Conservation (phyloP, 2,797 vertebrate species). For the Epinephelus malabaricus region DNA sequence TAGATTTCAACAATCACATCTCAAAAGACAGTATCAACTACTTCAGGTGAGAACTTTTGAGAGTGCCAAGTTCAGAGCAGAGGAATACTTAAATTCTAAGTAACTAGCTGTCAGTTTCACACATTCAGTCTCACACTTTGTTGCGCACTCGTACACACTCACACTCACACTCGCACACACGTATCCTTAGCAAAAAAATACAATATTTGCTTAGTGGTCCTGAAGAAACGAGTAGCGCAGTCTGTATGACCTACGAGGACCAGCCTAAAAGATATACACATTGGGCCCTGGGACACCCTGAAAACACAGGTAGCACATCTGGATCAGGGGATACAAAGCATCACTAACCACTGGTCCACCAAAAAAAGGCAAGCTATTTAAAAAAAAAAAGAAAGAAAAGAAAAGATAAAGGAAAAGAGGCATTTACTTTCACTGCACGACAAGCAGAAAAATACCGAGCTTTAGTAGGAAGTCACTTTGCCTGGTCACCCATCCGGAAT, state of each 20-base stretch:
- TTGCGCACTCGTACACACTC: conserved; percentile 24
- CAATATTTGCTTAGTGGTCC: conserved; percentile 82
- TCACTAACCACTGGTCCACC: conserved; percentile 82
- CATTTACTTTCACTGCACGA: conserved; percentile 83
- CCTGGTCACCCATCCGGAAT: conserved; percentile 69
- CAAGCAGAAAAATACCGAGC: conserved; percentile 80
- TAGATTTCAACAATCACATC: conserved; percentile 71
- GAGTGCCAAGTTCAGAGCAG: conserved; percentile 62
- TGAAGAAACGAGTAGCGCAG: conserved; percentile 78
- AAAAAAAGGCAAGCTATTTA: conserved; percentile 65
- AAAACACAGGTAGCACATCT: conserved; percentile 78
- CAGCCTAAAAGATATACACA: conserved; percentile 83
- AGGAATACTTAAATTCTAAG: conserved; percentile 78
- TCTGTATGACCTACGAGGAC: conserved; percentile 82
- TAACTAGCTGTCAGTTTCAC: conserved; percentile 75
- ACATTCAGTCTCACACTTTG: conserved; percentile 55
- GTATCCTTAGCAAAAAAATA: conserved; percentile 57
- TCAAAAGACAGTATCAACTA: conserved; percentile 64
- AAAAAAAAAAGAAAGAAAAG: not conserved
- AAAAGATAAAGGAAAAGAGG: conserved; percentile 57
- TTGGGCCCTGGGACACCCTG: conserved; percentile 76
- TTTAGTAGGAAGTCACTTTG: conserved; percentile 71
- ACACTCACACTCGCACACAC: conserved; percentile 17
- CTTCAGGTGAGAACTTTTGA: conserved; percentile 65
- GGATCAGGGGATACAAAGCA: conserved; percentile 78